Conservation (phyloP, 2,888 invertebrate genomes). For the Odontocerum albicorne region DNA sequence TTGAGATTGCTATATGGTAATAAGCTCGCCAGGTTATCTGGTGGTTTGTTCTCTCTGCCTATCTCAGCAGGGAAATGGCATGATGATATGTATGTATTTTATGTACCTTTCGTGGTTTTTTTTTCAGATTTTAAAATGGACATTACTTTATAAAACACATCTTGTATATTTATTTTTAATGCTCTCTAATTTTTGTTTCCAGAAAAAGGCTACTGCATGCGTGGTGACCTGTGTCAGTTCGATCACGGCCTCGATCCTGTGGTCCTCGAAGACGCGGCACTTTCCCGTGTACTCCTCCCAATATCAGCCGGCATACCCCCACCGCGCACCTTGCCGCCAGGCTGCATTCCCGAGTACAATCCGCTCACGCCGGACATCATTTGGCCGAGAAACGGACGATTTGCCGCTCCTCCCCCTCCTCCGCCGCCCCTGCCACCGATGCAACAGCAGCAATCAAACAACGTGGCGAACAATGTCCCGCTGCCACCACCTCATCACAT, state of each 20-base stretch:
- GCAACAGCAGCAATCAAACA: too few relatives aligned
- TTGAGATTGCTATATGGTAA: too few relatives aligned
- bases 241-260: conserved; percentile 98
- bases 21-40: too few relatives aligned
- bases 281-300: conserved; percentile 48
- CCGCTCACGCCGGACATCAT: conserved; percentile 81
- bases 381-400: conserved; percentile 45
- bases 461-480: conserved; percentile 37
- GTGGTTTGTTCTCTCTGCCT: too few relatives aligned
- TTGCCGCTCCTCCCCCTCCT: conserved; percentile 38
- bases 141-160: too few relatives aligned
- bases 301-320: conserved; percentile 44
- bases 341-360: conserved; percentile 64
- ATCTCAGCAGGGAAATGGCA: too few relatives aligned
- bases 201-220: conserved; percentile 95
- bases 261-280: conserved; percentile 82
- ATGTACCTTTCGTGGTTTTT: too few relatives aligned
- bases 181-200: conserved; percentile 38
- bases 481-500: conserved; percentile 6
- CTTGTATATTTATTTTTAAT: neutral
- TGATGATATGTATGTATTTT: too few relatives aligned
- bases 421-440: conserved; percentile 18
- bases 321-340: conserved; percentile 25
- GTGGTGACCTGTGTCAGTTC: conserved; percentile 94
- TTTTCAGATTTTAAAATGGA: too few relatives aligned